These are phyloP conservation scores for Stegophylla sp. DNA, from an alignment of 2,888 invertebrate genomes.

Conservation along the genomic window DNA sequence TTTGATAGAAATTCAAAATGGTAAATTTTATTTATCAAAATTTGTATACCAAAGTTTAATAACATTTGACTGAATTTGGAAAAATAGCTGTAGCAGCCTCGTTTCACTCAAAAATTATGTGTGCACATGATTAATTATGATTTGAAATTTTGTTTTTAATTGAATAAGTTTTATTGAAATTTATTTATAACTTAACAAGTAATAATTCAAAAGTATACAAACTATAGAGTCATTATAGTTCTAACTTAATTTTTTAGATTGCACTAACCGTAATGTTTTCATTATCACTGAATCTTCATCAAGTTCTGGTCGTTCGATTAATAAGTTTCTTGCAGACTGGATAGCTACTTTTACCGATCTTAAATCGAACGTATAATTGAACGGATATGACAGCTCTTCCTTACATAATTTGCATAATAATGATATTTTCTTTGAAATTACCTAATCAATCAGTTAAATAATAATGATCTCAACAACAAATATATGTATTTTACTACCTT, in stretches of 20 bases:
- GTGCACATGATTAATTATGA: too few relatives aligned
- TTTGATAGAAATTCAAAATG: too few relatives aligned
- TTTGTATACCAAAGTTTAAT: too few relatives aligned
- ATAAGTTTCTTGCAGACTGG: constrained; percentile 89
- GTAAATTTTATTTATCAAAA: too few relatives aligned
- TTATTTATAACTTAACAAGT: too few relatives aligned
- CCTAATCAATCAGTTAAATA: neutral
- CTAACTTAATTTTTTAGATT: neutral
- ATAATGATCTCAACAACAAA: neutral
- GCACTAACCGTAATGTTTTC: constrained; percentile 70
- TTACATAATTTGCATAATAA: constrained; percentile 84
- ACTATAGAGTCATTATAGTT: too few relatives aligned
- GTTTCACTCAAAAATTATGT: too few relatives aligned
- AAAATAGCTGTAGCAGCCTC: too few relatives aligned
- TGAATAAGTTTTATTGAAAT: too few relatives aligned
- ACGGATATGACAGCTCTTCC: constrained; percentile 89
- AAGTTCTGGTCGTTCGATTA: constrained; percentile 75
- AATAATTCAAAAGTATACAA: too few relatives aligned
- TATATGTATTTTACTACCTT: constrained; percentile 67
- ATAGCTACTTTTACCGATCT: constrained; percentile 89
- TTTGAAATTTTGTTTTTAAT: too few relatives aligned
- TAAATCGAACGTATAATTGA: constrained; percentile 92
- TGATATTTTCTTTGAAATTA: constrained; percentile 91
- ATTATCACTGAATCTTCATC: constrained; percentile 87
- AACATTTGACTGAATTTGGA: too few relatives aligned